Percentiles rank a stretch among this genome's conserved stretches.
These are phyloP conservation scores for Petrophora chlorosata DNA, from an alignment of 2,888 invertebrate genomes.

Conservation along the genomic window DNA sequence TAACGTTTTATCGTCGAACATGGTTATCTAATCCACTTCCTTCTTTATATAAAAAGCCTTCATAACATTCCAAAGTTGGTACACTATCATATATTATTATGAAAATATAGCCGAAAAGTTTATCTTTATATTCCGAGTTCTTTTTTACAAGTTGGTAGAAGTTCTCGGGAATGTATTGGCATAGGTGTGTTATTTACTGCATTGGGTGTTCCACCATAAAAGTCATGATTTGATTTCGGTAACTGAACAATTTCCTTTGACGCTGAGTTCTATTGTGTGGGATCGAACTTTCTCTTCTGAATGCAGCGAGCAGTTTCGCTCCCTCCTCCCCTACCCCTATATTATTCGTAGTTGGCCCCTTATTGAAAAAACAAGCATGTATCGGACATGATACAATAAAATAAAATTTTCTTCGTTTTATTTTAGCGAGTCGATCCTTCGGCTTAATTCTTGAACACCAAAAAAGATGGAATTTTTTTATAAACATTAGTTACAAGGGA, in stretches of 20 bases:
- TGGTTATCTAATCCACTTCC: constrained; percentile 26
- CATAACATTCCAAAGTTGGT: constrained; percentile 29
- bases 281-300: constrained; percentile 14
- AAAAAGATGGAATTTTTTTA: too few species aligned
- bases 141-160: constrained; percentile 30
- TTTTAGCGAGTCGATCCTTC: too few species aligned
- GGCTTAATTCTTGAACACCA: too few species aligned
- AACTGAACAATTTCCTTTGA: constrained; percentile 29
- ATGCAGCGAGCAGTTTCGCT: constrained; percentile 8
- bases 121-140: constrained; percentile 32
- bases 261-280: constrained; percentile 23
- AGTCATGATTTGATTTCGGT: constrained; percentile 29
- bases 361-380: too few species aligned
- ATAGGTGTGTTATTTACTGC: constrained; percentile 33
- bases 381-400: too few species aligned
- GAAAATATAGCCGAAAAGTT: constrained; percentile 34
- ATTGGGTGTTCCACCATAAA: constrained; percentile 27
- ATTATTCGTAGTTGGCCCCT: too few species aligned
- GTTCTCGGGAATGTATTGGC: constrained; percentile 23
- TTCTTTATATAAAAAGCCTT: constrained; percentile 21
- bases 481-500: too few species aligned
- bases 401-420: too few species aligned
- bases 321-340: too few species aligned
- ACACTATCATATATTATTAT: constrained; percentile 29
- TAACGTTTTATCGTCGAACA: constrained; percentile 7